Conservation (phyloP, 2,888 invertebrate genomes). For the Slavum lentiscoides region DNA sequence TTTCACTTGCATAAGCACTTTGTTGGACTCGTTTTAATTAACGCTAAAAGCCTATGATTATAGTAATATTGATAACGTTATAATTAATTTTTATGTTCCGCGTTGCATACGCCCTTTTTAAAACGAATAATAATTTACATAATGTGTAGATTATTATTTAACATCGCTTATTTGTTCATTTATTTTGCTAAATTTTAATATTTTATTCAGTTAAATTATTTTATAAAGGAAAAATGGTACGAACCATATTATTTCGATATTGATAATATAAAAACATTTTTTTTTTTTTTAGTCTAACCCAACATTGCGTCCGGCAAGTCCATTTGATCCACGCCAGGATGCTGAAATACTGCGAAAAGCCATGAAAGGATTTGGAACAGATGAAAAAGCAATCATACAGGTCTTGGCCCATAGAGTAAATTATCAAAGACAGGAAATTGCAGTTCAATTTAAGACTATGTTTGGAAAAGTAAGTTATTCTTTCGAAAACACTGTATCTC, state of each 20-base stretch:
- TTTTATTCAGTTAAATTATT: background rate
- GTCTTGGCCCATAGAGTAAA: slow-evolving; percentile 82
- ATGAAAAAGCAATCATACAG: slow-evolving; percentile 85
- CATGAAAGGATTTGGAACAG: slow-evolving; percentile 91
- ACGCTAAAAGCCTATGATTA: background rate
- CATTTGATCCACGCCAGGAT: slow-evolving; percentile 78
- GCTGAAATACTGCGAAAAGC: slow-evolving; percentile 82
- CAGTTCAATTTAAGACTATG: slow-evolving; percentile 78
- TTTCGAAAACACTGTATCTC: background rate
- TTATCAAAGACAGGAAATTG: slow-evolving; percentile 81
- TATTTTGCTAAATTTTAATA: background rate
- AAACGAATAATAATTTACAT: background rate
- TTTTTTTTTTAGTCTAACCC: slow-evolving; percentile 67
- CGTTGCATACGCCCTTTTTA: background rate
- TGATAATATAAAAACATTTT: background rate
- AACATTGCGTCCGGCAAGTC: slow-evolving; percentile 75
- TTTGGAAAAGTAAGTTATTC: slow-evolving; percentile 76
- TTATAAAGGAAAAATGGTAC: background rate
- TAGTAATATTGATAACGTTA: background rate
- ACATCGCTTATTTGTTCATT: background rate
- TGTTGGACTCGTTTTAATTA: slow-evolving; percentile 1
- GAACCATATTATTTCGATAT: background rate
- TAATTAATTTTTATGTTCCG: background rate
- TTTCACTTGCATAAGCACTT: background rate
- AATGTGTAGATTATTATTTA: background rate